A percentile compares a stretch with the other conserved stretches of the same genome.
Evolutionary conservation across 2,888 invertebrate species (phyloP).

Genomic region (Cenopis cana): DNA sequence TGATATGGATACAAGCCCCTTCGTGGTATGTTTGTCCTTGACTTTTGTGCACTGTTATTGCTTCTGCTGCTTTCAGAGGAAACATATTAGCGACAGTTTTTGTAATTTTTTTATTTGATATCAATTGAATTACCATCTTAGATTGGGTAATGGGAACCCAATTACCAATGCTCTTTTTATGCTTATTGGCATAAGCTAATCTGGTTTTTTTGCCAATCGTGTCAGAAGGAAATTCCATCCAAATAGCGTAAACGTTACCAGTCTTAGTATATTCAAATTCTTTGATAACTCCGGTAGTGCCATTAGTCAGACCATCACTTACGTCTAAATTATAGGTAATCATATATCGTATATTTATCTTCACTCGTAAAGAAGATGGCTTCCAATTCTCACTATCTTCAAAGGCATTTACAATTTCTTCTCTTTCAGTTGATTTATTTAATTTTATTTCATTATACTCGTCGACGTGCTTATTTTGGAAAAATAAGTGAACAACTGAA

Average conservation of each 20-base stretch:
- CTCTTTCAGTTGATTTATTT: not conserved
- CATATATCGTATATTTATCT: not conserved
- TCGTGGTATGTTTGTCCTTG: slow-evolving; percentile 5
- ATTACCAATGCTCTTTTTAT: not conserved
- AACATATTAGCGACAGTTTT: not conserved
- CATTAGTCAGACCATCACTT: not conserved
- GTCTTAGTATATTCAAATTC: not conserved
- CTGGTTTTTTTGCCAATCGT: not conserved
- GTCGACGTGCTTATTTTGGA: not conserved
- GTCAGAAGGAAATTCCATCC: not conserved
- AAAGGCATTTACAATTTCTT: not conserved
- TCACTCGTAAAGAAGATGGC: not conserved
- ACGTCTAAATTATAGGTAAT: not conserved
- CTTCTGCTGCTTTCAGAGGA: slow-evolving; percentile 1
- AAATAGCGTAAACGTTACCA: not conserved
- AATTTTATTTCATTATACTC: not conserved
- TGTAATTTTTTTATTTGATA: not conserved
- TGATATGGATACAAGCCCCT: not conserved
- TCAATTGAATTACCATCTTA: not conserved
- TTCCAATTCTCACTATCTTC: not conserved
- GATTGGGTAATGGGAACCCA: not conserved
- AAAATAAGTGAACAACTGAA: slow-evolving; percentile 3
- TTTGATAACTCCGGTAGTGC: not conserved
- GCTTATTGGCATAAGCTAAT: not conserved
- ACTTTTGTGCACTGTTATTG: slow-evolving; percentile 9